phyloP scores from a whole-genome alignment of 2,797 vertebrate species.

The Pseudomugil tenellus region DNA sequence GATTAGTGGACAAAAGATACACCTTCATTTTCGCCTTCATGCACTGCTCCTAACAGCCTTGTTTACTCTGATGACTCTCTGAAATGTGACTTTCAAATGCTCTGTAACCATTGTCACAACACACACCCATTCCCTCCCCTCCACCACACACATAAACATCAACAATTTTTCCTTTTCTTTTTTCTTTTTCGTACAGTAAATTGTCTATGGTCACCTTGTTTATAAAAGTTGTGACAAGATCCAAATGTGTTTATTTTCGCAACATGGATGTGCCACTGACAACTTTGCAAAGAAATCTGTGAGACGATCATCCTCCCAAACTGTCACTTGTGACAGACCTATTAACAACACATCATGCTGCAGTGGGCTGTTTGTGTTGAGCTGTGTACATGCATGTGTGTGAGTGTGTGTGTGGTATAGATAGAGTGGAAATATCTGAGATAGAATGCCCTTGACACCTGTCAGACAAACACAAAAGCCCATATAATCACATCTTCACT shows the following conservation, averaged over 20 bases:
- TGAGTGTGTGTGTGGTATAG: slow-evolving; percentile 32
- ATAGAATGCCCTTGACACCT: slow-evolving; percentile 74
- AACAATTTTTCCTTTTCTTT: neutral
- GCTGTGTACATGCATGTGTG: slow-evolving; percentile 17
- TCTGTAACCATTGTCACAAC: slow-evolving; percentile 38
- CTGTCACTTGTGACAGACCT: slow-evolving; percentile 80
- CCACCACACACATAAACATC: slow-evolving; percentile 8
- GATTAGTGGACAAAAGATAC: neutral
- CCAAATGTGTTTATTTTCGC: slow-evolving; percentile 77
- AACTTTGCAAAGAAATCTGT: slow-evolving; percentile 68
- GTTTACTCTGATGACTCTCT: slow-evolving; percentile 46
- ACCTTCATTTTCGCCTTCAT: slow-evolving; percentile 32
- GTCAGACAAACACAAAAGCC: slow-evolving; percentile 72
- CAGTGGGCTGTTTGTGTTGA: slow-evolving; percentile 53
- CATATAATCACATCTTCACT: slow-evolving; percentile 69
- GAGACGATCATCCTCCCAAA: slow-evolving; percentile 71
- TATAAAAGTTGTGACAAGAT: slow-evolving; percentile 78
- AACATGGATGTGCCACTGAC: slow-evolving; percentile 67
- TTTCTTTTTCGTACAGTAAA: slow-evolving; percentile 54
- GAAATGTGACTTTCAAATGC: slow-evolving; percentile 45
- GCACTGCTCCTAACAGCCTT: slow-evolving; percentile 18
- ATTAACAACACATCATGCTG: slow-evolving; percentile 77
- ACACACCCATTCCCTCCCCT: neutral
- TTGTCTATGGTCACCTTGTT: slow-evolving; percentile 73
- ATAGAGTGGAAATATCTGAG: slow-evolving; percentile 57